These are phyloP conservation scores for Ammodytes marinus DNA, from an alignment of 2,113 vertebrate species.

Conservation along the genomic window DNA sequence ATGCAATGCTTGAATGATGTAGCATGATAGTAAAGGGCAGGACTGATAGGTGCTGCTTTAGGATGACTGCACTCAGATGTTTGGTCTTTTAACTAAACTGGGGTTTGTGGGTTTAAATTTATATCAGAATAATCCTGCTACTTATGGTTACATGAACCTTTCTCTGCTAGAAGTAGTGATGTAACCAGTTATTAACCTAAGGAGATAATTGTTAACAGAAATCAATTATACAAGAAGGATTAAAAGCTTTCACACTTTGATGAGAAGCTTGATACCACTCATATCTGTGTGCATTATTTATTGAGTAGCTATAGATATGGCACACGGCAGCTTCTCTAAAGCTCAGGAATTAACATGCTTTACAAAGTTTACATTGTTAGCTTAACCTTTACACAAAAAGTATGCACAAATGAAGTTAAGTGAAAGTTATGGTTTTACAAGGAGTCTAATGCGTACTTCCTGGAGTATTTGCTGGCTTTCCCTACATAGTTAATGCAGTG, in stretches of 20 bases:
- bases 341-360: background rate
- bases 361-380: background rate
- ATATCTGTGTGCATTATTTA: background rate
- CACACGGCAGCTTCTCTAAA: background rate
- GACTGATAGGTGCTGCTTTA: background rate
- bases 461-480: background rate
- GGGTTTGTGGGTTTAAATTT: background rate
- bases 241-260: background rate
- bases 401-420: background rate
- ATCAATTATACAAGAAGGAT: background rate
- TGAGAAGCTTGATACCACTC: background rate
- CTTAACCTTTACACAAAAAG: background rate
- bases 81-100: background rate
- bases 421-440: background rate
- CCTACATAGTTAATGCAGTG: background rate
- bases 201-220: background rate
- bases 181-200: background rate
- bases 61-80: background rate
- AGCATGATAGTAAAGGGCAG: background rate
- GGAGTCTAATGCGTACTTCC: background rate
- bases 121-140: background rate
- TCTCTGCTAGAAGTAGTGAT: background rate
- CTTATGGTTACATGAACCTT: background rate
- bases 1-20: slow-evolving; percentile 33
- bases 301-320: too few relatives aligned